phyloP scores from a whole-genome alignment of 2,797 vertebrate species.

The Chaetodon trifasciatus region DNA sequence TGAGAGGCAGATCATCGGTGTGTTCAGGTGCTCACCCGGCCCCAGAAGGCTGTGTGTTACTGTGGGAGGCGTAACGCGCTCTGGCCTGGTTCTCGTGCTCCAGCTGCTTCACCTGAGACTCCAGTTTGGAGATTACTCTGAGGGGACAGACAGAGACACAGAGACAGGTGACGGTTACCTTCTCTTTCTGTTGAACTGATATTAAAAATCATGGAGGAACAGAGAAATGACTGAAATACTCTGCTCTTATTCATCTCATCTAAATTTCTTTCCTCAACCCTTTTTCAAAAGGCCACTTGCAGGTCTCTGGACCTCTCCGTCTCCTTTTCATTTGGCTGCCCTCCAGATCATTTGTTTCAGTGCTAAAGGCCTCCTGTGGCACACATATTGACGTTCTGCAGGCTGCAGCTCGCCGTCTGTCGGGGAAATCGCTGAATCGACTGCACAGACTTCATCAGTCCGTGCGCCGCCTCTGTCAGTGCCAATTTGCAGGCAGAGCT shows the following conservation, averaged over 20 bases:
- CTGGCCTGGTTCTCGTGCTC: slow-evolving; percentile 92
- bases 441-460: slow-evolving; percentile 29
- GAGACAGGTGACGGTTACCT: not conserved
- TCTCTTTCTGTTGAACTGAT: no score
- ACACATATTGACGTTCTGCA: slow-evolving; percentile 9
- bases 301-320: not conserved
- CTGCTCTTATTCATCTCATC: no score
- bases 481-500: slow-evolving; percentile 36
- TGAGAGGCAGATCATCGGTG: no score
- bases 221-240: no score
- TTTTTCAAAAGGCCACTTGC: not conserved
- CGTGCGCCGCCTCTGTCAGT: not conserved
- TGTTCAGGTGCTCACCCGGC: slow-evolving; percentile 82
- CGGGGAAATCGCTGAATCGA: slow-evolving; percentile 22
- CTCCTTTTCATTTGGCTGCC: not conserved
- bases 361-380: not conserved
- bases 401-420: slow-evolving; percentile 1
- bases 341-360: not conserved
- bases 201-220: no score
- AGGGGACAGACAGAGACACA: slow-evolving; percentile 41
- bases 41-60: slow-evolving; percentile 81
- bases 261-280: not conserved
- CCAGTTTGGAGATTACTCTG: slow-evolving; percentile 92
- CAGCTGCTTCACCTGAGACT: slow-evolving; percentile 95
- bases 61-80: slow-evolving; percentile 80